Base-by-base conservation (phyloP, 1,140 invertebrate species). In the Holotrichia oblita region DNA sequence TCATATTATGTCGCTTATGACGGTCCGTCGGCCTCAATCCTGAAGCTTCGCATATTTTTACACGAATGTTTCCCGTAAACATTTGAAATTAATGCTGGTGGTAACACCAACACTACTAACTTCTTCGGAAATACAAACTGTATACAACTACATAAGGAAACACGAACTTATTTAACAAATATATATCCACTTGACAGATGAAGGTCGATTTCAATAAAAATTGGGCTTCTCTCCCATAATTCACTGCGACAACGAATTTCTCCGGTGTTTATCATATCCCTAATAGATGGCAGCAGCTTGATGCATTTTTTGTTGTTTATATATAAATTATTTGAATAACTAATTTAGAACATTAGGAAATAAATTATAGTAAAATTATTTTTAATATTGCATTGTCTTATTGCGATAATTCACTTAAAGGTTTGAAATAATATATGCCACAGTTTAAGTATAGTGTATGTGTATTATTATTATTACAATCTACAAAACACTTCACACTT, bases 11-110 rank as follows among this genome's bases (percentile, higher is more conserved):
- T 85, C 97, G 90, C 88, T 94, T 97, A 88, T 98, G 97, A 90
- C 97, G 99, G 90, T 99, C 98, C 82, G 99, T 99, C 81, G 98
- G 98, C 88, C 95, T 92, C 81, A 99, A 93, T 86, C 98, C 96
- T 82, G 93, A 92, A 83, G 98, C 99, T 91, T 99, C 98, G 90
- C 97, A 97, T 89, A 99, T 93, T 91, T 97, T 96, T 84, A 99
- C 92, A 87, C 95, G 96, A 86, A 99, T 91, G 86, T 94, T 97
- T 85, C 98, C 99, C 89, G 95, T 98, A 91, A 99, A 99, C 95
- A 97, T 98, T 89, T 84, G 85, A 76, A 81, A 80, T 42, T 77
- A 42, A n/a, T 77, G 42, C 44, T 55, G 41, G 41, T 55, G 17
- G 6, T 17, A 76, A 24, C 75, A 55, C 75, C 75, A 55, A 44